Percentiles rank a stretch among this genome's conserved stretches.
These are phyloP conservation scores for Bos indicus DNA, from an alignment of 2,113 vertebrate genomes.

Conservation along the genomic window DNA sequence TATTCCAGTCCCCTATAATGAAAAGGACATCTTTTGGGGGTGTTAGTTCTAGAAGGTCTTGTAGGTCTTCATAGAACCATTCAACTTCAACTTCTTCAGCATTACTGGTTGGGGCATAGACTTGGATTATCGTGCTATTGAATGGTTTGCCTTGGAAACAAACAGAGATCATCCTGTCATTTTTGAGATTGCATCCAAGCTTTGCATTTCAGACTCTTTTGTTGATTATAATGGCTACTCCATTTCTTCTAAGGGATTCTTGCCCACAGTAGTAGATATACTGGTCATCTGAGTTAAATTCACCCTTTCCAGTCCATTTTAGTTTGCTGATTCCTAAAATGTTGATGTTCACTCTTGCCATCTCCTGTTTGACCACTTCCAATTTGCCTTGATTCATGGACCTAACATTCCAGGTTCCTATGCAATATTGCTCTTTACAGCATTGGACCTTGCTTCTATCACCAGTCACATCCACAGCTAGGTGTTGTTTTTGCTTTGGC, in stretches of 20 bases:
- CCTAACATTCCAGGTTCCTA: background rate
- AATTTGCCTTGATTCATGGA: background rate
- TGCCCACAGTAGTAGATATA: background rate
- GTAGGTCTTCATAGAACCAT: too few relatives aligned
- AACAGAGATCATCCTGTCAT: background rate
- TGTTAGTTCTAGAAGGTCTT: too few relatives aligned
- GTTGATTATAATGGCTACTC: background rate
- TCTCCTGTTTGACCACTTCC: background rate
- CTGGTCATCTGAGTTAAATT: background rate
- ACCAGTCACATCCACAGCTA: background rate
- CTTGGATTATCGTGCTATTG: too few relatives aligned
- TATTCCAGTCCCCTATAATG: too few relatives aligned
- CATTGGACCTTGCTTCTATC: background rate
- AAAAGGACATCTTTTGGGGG: too few relatives aligned
- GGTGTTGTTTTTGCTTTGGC: background rate
- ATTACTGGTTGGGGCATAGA: too few relatives aligned
- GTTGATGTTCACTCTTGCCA: background rate
- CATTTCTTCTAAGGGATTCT: background rate
- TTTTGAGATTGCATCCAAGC: background rate
- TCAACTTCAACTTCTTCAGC: too few relatives aligned
- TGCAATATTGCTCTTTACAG: background rate
- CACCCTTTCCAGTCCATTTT: background rate
- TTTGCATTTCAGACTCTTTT: background rate
- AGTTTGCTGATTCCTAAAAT: background rate
- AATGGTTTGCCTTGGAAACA: too few relatives aligned